Percentiles rank a stretch among this genome's conserved stretches.
Conservation (phyloP, 2,797 vertebrate genomes). For the Pterois miles region DNA sequence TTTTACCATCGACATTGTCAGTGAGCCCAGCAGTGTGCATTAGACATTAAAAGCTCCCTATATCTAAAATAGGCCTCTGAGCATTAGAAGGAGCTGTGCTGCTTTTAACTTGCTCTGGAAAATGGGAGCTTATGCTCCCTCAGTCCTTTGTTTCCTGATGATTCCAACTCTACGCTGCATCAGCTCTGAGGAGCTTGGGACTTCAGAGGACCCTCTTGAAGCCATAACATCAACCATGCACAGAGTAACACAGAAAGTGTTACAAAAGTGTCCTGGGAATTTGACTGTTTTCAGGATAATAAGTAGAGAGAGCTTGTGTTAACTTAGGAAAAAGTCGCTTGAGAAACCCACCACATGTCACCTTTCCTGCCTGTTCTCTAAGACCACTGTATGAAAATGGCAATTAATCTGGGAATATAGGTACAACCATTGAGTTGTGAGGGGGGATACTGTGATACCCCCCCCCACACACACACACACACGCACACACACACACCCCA, state of each 20-base stretch:
- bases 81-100: constrained; percentile 78
- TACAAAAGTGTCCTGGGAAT: constrained; percentile 79
- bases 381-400: constrained; percentile 18
- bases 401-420: constrained; percentile 25
- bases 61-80: constrained; percentile 82
- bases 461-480: no score
- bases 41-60: constrained; percentile 78
- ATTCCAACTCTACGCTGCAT: constrained; percentile 75
- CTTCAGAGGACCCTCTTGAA: constrained; percentile 84
- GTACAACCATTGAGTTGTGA: background rate
- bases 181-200: constrained; percentile 76
- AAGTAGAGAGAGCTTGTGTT: constrained; percentile 70
- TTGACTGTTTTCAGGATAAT: constrained; percentile 77
- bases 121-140: constrained; percentile 77
- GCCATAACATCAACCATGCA: constrained; percentile 81
- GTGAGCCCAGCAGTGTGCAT: constrained; percentile 72
- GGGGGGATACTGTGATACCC: no score
- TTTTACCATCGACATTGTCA: constrained; percentile 69
- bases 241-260: constrained; percentile 74
- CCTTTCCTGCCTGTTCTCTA: constrained; percentile 41
- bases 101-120: constrained; percentile 80
- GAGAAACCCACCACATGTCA: constrained; percentile 56
- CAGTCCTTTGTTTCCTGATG: constrained; percentile 81
- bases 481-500: no score
- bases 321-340: constrained; percentile 71